Conservation (phyloP, 2,797 vertebrate genomes). For the Agapornis canus region DNA sequence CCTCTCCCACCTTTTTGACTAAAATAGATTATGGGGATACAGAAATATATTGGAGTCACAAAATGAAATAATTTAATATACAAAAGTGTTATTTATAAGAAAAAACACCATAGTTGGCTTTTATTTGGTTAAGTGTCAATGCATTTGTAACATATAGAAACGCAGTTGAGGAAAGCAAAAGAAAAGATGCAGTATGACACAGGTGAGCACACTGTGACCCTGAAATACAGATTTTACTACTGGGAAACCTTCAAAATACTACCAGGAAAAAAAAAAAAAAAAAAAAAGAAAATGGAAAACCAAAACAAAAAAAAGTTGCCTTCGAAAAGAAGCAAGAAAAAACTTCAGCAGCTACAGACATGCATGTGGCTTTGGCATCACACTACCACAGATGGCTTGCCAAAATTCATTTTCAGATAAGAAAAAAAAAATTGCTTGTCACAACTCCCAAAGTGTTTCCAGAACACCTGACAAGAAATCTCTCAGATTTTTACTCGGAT, state of each 20-base stretch:
- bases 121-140: not conserved
- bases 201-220: not conserved
- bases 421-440: not conserved
- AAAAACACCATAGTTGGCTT: not conserved
- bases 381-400: not conserved
- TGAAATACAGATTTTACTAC: not conserved
- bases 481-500: not conserved
- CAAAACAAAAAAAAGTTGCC: not conserved
- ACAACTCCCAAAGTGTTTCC: not conserved
- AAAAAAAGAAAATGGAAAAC: not conserved
- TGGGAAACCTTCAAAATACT: not conserved
- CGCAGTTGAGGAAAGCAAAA: not conserved
- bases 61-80: not conserved
- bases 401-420: not conserved
- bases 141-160: not conserved
- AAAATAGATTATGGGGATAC: not conserved
- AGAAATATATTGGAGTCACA: not conserved
- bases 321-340: not conserved
- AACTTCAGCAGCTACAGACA: not conserved
- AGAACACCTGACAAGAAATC: not conserved
- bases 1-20: not conserved
- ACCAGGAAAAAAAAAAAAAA: not conserved
- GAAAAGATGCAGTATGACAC: not conserved
- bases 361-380: not conserved
- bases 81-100: not conserved